These are phyloP conservation scores for Luperina nickerlii DNA, from an alignment of 2,888 invertebrate genomes.

Conservation along the genomic window DNA sequence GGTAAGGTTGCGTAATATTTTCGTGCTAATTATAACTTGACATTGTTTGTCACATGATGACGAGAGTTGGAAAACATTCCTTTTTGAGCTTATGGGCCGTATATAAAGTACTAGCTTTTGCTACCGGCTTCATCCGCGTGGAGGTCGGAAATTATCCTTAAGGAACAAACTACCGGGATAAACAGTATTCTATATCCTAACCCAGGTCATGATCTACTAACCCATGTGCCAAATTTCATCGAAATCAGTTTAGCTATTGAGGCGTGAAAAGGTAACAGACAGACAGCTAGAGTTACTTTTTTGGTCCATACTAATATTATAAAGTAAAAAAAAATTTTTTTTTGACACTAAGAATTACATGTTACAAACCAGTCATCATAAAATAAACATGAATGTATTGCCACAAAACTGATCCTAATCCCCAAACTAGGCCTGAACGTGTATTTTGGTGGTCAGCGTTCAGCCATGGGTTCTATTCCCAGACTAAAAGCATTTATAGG, in stretches of 20 bases:
- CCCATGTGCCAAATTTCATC: not conserved
- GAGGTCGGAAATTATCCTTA: not conserved
- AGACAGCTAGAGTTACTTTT: too few species aligned
- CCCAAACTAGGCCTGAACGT: too few species aligned
- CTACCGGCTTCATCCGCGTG: not conserved
- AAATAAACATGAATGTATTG: too few species aligned
- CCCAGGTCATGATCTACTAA: not conserved
- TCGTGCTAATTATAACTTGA: constrained; percentile 33
- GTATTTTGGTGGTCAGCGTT: too few species aligned
- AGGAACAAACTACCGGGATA: not conserved
- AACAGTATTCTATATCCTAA: not conserved
- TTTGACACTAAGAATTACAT: too few species aligned
- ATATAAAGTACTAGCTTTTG: not conserved
- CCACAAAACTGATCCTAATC: too few species aligned
- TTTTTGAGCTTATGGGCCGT: too few species aligned
- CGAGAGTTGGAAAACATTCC: not conserved
- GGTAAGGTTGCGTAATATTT: constrained; percentile 57
- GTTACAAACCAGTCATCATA: too few species aligned
- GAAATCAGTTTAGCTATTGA: not conserved
- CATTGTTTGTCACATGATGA: constrained; percentile 19
- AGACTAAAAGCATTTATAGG: too few species aligned
- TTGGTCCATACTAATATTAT: too few species aligned
- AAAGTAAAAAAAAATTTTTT: too few species aligned
- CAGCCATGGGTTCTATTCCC: too few species aligned
- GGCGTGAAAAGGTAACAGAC: not conserved